A percentile compares a stretch with the other conserved stretches of the same genome.
phyloP scores from a whole-genome alignment of 2,113 vertebrate genomes.

The Bambusicola thoracicus region DNA sequence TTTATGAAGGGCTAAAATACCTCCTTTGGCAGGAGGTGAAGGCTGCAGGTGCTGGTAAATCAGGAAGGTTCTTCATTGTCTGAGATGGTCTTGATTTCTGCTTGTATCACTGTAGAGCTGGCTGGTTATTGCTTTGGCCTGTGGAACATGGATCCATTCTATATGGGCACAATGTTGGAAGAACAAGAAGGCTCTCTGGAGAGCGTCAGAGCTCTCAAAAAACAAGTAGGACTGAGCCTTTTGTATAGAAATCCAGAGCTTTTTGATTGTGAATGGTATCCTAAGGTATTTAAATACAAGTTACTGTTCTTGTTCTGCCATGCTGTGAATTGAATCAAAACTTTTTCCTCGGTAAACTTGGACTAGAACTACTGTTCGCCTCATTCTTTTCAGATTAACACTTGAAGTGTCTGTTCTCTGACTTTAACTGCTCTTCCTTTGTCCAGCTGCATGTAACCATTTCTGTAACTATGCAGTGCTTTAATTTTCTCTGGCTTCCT shows the following conservation, averaged over 20 bases:
- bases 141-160: fast-evolving
- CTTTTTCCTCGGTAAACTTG: background rate
- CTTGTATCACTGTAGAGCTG: fast-evolving
- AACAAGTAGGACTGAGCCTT: background rate
- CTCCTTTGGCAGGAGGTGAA: background rate
- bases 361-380: background rate
- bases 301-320: background rate
- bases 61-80: background rate
- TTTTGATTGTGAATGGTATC: background rate
- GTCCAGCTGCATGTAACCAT: background rate
- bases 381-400: background rate
- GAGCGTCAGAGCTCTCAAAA: background rate
- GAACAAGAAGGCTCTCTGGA: background rate
- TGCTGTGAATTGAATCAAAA: background rate
- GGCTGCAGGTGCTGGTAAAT: background rate
- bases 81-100: background rate
- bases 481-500: background rate
- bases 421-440: background rate
- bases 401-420: background rate
- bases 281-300: background rate
- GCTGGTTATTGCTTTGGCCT: background rate
- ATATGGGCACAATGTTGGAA: background rate
- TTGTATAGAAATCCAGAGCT: background rate
- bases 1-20: background rate
- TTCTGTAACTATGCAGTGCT: background rate